Conservation (phyloP, 2,888 invertebrate genomes). For the Tanypteryx hageni region DNA sequence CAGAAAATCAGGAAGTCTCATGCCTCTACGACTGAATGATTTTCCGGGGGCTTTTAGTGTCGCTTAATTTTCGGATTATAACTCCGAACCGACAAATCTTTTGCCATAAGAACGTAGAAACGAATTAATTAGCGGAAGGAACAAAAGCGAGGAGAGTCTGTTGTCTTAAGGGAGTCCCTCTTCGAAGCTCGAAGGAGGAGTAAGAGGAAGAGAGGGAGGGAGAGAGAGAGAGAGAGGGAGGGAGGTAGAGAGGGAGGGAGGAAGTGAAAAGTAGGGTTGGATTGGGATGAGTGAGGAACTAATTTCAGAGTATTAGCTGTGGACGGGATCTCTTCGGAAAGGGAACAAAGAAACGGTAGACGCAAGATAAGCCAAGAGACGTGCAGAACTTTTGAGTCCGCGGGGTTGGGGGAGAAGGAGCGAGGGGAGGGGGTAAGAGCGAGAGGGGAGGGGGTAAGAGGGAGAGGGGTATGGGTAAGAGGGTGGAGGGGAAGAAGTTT, state of each 20-base stretch:
- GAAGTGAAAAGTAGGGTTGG: no score
- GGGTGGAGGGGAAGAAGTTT: constrained; percentile 35
- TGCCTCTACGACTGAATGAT: not conserved
- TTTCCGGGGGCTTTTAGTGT: constrained; percentile 53
- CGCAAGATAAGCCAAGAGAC: constrained; percentile 52
- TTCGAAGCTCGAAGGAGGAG: not conserved
- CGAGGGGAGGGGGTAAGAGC: not conserved
- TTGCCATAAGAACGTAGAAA: constrained; percentile 57
- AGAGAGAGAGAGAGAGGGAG: not conserved
- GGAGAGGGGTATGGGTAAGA: not conserved
- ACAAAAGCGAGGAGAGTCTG: constrained; percentile 38
- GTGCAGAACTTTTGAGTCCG: constrained; percentile 23
- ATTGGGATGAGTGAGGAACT: constrained; percentile 18
- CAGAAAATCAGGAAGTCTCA: not conserved
- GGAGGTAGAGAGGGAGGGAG: not conserved
- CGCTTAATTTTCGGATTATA: constrained; percentile 64
- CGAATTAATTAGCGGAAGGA: constrained; percentile 62
- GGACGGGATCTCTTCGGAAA: constrained; percentile 27
- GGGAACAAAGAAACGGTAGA: constrained; percentile 43
- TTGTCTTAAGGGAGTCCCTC: constrained; percentile 55
- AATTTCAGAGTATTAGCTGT: constrained; percentile 63
- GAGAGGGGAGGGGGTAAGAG: not conserved
- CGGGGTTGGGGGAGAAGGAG: not conserved
- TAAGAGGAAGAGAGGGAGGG: not conserved
- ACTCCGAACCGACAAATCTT: constrained; percentile 60